Evolutionary conservation across 2,113 vertebrate species (phyloP).

Genomic region (Eptesicus fuscus): DNA sequence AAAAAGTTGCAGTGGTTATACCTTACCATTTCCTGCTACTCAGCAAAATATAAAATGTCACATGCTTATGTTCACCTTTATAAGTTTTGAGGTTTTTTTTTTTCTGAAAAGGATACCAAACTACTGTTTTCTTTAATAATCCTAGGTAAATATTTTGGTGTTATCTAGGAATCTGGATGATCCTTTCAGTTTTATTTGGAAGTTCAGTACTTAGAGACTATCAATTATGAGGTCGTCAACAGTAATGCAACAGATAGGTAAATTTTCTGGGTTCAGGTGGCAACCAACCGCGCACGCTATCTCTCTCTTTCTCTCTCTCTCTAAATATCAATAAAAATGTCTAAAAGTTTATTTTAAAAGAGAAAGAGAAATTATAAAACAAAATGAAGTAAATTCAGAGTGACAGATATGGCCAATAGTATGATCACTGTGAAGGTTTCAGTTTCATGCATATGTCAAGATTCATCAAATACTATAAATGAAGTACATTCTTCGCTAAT

Average conservation of each 20-base stretch:
- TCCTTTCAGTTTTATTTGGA: slow-evolving; percentile 38
- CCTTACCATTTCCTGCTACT: slow-evolving; percentile 49
- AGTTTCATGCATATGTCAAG: no score
- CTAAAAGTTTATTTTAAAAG: no score
- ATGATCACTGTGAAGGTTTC: no score
- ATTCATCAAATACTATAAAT: no score
- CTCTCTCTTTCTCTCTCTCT: no score
- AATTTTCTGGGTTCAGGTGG: slow-evolving; percentile 3
- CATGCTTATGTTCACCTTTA: neutral
- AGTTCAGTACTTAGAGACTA: neutral
- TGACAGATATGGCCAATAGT: no score
- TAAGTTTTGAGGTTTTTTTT: slow-evolving; percentile 54
- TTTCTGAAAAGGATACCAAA: slow-evolving; percentile 64
- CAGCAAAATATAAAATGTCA: slow-evolving; percentile 38
- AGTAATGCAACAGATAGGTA: neutral
- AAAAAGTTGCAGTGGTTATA: neutral
- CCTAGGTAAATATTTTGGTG: neutral
- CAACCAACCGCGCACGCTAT: no score
- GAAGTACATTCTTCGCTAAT: no score
- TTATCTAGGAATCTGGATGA: slow-evolving; percentile 4
- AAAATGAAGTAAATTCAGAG: no score
- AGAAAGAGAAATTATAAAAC: no score
- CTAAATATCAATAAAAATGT: no score
- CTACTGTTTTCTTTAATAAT: slow-evolving; percentile 46
- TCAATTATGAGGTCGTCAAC: neutral